Conservation (phyloP, 2,113 vertebrate species). For the Motacilla alba region DNA sequence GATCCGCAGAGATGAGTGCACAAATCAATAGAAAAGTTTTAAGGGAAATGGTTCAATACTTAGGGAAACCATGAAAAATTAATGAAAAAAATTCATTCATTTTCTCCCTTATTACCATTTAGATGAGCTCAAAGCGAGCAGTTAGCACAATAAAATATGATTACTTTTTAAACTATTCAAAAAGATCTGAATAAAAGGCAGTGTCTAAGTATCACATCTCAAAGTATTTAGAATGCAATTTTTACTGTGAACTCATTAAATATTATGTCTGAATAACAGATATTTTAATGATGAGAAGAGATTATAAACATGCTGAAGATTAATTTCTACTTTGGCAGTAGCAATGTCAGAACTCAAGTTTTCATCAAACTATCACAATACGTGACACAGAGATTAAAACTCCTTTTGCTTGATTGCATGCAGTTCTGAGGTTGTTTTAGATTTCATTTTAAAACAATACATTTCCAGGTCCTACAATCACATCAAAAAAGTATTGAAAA, state of each 20-base stretch:
- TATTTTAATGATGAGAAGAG: background rate
- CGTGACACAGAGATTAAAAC: background rate
- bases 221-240: conserved; percentile 13
- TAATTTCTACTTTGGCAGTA: background rate
- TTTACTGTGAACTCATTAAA: conserved; percentile 10
- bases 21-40: background rate
- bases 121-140: background rate
- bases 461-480: background rate
- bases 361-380: background rate
- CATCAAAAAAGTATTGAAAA: background rate
- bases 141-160: conserved; percentile 18
- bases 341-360: background rate
- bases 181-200: background rate
- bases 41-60: background rate
- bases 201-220: background rate
- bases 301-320: background rate
- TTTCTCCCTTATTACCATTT: conserved; percentile 29
- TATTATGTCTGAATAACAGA: conserved; percentile 3
- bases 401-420: background rate
- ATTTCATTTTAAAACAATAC: background rate
- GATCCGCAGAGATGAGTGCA: background rate
- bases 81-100: background rate
- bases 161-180: conserved; percentile 8
- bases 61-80: background rate
- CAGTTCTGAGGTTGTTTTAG: background rate